Conservation (phyloP, 2,113 vertebrate species). For the Noctilio leporinus region DNA sequence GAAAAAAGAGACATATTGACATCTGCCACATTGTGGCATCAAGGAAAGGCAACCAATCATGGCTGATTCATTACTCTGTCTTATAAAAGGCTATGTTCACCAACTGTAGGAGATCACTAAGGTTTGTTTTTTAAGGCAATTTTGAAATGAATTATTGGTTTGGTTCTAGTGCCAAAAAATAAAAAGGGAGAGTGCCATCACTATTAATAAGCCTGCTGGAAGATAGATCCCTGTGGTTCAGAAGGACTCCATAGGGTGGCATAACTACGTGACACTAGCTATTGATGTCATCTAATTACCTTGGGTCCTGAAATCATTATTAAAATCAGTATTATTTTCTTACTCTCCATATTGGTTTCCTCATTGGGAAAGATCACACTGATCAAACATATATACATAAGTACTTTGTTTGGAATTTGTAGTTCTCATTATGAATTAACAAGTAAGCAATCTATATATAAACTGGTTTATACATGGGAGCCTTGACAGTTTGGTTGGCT, state of each 20-base stretch:
- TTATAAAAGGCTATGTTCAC: not conserved
- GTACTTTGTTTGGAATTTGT: not conserved
- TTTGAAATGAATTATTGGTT: not conserved
- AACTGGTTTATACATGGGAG: not conserved
- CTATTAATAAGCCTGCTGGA: not conserved
- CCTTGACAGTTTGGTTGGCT: not conserved
- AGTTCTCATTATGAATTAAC: constrained; percentile 15
- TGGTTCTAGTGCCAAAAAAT: not conserved
- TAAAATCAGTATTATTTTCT: not conserved
- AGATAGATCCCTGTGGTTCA: not conserved
- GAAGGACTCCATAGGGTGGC: not conserved
- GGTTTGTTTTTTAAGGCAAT: not conserved
- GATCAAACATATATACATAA: not conserved
- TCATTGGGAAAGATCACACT: not conserved
- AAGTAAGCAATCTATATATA: not conserved
- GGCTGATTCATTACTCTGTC: not conserved
- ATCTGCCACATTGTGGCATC: not conserved
- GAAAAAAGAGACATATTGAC: not conserved
- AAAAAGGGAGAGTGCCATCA: not conserved
- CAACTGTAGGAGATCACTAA: not conserved
- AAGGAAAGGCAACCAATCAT: not conserved
- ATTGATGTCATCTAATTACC: not conserved
- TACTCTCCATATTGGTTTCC: not conserved
- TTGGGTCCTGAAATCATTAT: not conserved
- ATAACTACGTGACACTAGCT: not conserved